A percentile compares a stretch with the other conserved stretches of the same genome.
These are phyloP conservation scores for Epistrophe grossulariae DNA, from an alignment of 2,888 invertebrate genomes.

Conservation along the genomic window DNA sequence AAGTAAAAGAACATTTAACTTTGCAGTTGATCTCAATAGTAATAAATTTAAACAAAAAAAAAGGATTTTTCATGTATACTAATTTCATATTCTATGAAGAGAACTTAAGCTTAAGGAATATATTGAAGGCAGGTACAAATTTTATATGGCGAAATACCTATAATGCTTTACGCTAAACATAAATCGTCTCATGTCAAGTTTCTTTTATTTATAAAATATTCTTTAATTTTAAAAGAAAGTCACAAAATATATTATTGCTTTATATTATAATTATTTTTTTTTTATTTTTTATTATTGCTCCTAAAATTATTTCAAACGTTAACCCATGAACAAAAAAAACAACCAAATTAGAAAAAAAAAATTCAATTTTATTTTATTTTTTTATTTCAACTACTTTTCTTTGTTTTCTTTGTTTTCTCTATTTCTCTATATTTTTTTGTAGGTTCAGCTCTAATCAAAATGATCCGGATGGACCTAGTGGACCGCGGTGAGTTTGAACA, in stretches of 20 bases:
- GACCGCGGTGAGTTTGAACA: conserved; percentile 82
- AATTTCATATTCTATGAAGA: background rate
- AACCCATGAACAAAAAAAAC: background rate
- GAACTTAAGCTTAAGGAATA: conserved; percentile 68
- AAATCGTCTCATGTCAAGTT: background rate
- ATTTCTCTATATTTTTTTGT: conserved; percentile 80
- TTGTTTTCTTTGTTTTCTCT: conserved; percentile 77
- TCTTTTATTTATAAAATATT: background rate
- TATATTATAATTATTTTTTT: no score
- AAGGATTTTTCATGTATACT: background rate
- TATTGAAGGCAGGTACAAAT: conserved; percentile 76
- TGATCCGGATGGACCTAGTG: conserved; percentile 80
- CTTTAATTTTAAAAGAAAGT: background rate
- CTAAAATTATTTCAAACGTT: background rate
- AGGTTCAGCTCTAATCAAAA: conserved; percentile 84
- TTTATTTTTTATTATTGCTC: background rate
- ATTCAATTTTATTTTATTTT: conserved; percentile 47
- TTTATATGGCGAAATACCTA: background rate
- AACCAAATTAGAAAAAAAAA: conserved; percentile 39
- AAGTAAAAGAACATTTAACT: no score
- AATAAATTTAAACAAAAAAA: background rate
- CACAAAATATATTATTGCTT: background rate
- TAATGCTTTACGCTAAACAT: background rate
- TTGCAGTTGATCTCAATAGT: no score
- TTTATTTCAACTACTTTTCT: conserved; percentile 76